Percentiles rank a stretch among this genome's conserved stretches.
These are phyloP conservation scores for Chelidonichthys spinosus DNA, from an alignment of 2,797 vertebrate genomes.

Conservation along the genomic window DNA sequence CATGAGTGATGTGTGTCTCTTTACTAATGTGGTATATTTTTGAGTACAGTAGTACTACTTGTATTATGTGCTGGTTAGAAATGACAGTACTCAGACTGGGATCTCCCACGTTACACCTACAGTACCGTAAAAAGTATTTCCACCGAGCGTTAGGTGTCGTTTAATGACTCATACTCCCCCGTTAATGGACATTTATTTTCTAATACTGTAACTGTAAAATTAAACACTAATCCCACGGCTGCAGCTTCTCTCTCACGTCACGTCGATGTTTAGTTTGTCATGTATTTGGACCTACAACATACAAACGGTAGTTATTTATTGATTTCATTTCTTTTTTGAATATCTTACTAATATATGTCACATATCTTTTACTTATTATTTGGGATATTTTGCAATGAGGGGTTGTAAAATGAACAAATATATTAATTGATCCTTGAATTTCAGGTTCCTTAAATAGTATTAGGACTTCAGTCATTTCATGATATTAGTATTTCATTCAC, in stretches of 20 bases:
- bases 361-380: neutral
- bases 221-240: neutral
- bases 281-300: neutral
- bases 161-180: no score
- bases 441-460: neutral
- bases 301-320: neutral
- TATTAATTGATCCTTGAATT: no score
- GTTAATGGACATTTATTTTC: neutral
- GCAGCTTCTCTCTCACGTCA: neutral
- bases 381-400: no score
- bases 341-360: neutral
- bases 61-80: neutral
- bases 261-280: neutral
- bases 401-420: neutral
- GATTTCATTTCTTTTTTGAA: neutral
- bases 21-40: neutral
- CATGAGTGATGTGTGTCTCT: neutral
- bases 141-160: neutral
- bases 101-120: constrained; percentile 10
- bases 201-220: neutral
- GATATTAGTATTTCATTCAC: neutral
- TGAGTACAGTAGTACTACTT: neutral
- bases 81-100: neutral
- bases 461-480: neutral
- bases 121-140: neutral